Evolutionary conservation across 2,113 vertebrate genomes (phyloP), one percentile per base, ranked within the genome.

Genomic region (Seriola aureovittata): DNA sequence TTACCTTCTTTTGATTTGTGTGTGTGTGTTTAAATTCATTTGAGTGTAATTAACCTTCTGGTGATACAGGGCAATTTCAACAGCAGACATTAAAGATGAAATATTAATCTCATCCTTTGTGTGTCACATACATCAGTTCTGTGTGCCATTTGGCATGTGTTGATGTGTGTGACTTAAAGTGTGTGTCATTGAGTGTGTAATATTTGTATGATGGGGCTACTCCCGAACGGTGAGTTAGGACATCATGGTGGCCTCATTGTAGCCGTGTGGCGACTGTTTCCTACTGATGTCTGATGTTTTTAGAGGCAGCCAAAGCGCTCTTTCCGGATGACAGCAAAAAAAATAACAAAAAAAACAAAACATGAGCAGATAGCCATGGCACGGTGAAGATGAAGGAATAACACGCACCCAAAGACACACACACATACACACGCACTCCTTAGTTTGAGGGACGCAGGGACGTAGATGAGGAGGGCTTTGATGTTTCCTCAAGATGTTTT

Each of bases 401-500:
- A 68, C 58, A 71, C 25, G 52, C 58, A 50, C 64, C 64, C 78
- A 73, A 55, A 60, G 62, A 75, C 69, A 74, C 54, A 66, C 69
- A 70, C 54, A 34, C 68, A 62, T 71, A 82, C 60, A 42, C 66
- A 58, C 71, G 60, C 21, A 59, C 64, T 84, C 69, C 86, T 84
- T 66, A 82, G 81, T 88, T 82, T 83, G 32, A 59, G 77, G 8
- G 40, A 42, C 40, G 40, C 40, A 42, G 40, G 75, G 70, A 88
- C 40, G 40, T 63, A 81, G 80, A 81, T 77, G 65, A 85, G 77
- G 86, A 70, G 67, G 81, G 42, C 93, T 96, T 95, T 96, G 95
- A 96, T 94, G 93, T 95, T 89, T 90, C 85, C 85, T 95, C 88
- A 90, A 94, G 91, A 92, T 94, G 90, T 95, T 94, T 94, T 93